A percentile compares a stretch with the other conserved stretches of the same genome.
Conservation (phyloP, 2,888 invertebrate genomes). For the Empis stercorea region DNA sequence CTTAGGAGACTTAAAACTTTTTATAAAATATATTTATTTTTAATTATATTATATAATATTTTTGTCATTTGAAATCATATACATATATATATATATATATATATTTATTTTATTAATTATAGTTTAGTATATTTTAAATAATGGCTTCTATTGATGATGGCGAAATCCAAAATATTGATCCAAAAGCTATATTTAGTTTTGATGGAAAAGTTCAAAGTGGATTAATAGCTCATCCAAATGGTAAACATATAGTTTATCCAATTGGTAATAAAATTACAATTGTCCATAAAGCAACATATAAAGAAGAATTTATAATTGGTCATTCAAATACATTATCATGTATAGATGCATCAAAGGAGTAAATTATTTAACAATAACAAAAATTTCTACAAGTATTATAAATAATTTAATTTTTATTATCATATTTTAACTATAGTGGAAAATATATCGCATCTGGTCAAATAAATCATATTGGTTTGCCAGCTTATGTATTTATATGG, state of each 20-base stretch:
- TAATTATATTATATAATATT: too few relatives aligned
- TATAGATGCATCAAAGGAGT: constrained; percentile 55
- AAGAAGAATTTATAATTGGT: constrained; percentile 63
- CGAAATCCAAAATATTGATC: constrained; percentile 43
- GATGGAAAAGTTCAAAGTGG: constrained; percentile 51
- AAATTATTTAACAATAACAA: constrained; percentile 1
- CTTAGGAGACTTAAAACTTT: too few relatives aligned
- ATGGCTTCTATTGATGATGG: constrained; percentile 7
- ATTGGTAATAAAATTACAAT: constrained; percentile 68
- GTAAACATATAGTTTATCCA: constrained; percentile 57
- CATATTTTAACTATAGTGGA: constrained; percentile 41
- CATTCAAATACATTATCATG: constrained; percentile 70
- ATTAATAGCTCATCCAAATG: constrained; percentile 58
- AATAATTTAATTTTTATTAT: not conserved
- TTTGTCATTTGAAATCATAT: too few relatives aligned
- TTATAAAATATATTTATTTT: too few relatives aligned
- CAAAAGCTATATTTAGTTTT: constrained; percentile 65
- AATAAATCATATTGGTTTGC: constrained; percentile 81
- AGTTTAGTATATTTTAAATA: too few relatives aligned
- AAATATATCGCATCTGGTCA: constrained; percentile 80
- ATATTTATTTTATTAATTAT: too few relatives aligned
- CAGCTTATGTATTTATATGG: constrained; percentile 78
- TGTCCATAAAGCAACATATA: constrained; percentile 50
- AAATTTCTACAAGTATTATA: not conserved
- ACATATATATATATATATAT: too few relatives aligned